A percentile compares a stretch with the other conserved stretches of the same genome.
These are phyloP conservation scores for Ptychoptera contaminata DNA, from an alignment of 2,888 invertebrate species.

Conservation along the genomic window DNA sequence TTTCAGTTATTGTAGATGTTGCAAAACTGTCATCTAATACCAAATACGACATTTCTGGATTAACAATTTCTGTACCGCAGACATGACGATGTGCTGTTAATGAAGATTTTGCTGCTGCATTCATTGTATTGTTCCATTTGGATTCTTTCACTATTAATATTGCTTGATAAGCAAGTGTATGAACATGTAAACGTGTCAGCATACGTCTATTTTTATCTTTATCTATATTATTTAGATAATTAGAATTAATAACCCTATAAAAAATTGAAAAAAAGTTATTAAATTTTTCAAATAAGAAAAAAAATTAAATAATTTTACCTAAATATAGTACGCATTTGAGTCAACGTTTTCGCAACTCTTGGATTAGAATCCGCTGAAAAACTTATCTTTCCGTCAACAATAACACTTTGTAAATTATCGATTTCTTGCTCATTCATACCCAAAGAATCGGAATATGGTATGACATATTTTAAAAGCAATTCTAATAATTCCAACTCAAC, in stretches of 20 bases:
- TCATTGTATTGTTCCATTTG: constrained; percentile 57
- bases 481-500: constrained; percentile 52
- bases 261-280: no score
- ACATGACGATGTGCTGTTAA: constrained; percentile 70
- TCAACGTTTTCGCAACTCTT: constrained; percentile 59
- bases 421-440: constrained; percentile 85
- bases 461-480: constrained; percentile 46
- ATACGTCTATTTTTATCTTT: constrained; percentile 34
- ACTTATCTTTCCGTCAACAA: constrained; percentile 53
- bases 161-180: constrained; percentile 76
- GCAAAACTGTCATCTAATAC: constrained; percentile 73
- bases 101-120: constrained; percentile 70
- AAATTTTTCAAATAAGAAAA: constrained; percentile 14
- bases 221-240: constrained; percentile 16
- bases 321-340: constrained; percentile 63
- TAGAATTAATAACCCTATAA: constrained; percentile 15
- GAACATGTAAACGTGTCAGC: constrained; percentile 64
- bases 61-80: constrained; percentile 45
- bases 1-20: constrained; percentile 38
- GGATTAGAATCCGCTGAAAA: constrained; percentile 65
- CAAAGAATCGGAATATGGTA: constrained; percentile 63
- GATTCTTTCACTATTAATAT: constrained; percentile 53
- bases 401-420: constrained; percentile 54
- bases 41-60: constrained; percentile 33
- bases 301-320: not conserved